phyloP scores from a whole-genome alignment of 1,140 invertebrate genomes.

The Drosophila paulistorum region DNA sequence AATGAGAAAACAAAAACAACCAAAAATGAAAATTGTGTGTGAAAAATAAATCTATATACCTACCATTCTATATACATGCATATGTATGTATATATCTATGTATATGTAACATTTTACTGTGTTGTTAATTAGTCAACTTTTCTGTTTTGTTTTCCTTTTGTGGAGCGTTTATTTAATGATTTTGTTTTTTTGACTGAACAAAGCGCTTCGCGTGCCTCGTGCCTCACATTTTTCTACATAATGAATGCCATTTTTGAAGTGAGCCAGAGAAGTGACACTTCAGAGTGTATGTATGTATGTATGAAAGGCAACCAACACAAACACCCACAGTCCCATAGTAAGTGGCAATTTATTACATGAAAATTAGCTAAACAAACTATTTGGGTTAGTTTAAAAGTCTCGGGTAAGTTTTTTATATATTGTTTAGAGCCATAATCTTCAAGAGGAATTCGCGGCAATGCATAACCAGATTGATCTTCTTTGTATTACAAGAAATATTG shows the following conservation, averaged over 20 bases:
- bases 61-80: neutral
- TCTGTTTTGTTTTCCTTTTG: neutral
- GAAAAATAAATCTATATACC: conserved; percentile 16
- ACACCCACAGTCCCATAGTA: neutral
- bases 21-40: conserved; percentile 33
- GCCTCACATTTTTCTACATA: conserved; percentile 30
- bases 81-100: conserved; percentile 40
- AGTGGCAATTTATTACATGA: neutral
- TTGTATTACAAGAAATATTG: too few species aligned
- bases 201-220: conserved; percentile 22
- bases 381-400: neutral
- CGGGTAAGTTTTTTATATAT: too few species aligned
- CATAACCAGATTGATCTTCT: too few species aligned
- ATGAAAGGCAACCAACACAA: conserved; percentile 15
- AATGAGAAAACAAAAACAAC: conserved; percentile 36
- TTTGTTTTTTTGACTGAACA: conserved; percentile 5
- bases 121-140: conserved; percentile 65
- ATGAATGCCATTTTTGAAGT: conserved; percentile 40
- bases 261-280: neutral
- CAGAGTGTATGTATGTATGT: neutral
- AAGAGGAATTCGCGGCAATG: too few species aligned
- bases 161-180: conserved; percentile 33
- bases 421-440: too few species aligned
- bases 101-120: conserved; percentile 28
- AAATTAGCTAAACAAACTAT: neutral